Evolutionary conservation across 2,888 invertebrate species (phyloP).

Genomic region (Odontothrips loti): DNA sequence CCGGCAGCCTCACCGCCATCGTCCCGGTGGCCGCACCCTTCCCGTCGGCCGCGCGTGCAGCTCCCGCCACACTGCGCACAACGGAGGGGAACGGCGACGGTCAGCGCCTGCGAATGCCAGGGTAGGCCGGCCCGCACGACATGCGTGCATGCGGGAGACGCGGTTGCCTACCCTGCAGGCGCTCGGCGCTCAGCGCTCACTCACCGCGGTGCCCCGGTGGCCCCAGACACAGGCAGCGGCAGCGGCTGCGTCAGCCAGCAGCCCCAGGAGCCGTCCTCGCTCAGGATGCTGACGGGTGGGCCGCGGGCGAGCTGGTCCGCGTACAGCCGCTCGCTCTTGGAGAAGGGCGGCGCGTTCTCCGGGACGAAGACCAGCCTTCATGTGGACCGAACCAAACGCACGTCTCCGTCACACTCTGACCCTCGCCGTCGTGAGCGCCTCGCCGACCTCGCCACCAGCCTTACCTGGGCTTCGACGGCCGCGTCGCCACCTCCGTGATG

Average conservation of each 20-base stretch:
- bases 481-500: background rate
- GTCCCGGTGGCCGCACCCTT: too few species aligned
- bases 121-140: background rate
- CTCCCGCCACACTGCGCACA: too few species aligned
- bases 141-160: background rate
- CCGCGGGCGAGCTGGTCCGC: background rate
- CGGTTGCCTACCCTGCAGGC: background rate
- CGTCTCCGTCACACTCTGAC: background rate
- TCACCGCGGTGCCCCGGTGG: background rate
- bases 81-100: too few species aligned
- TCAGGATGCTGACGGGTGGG: background rate
- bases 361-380: constrained; percentile 1
- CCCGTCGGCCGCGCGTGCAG: too few species aligned
- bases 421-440: background rate
- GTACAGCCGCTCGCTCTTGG: background rate
- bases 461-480: background rate
- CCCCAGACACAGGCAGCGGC: background rate
- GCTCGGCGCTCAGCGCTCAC: background rate
- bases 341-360: background rate
- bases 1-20: too few species aligned
- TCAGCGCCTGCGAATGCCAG: background rate
- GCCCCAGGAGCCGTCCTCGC: too few species aligned
- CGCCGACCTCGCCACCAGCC: background rate
- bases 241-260: too few species aligned
- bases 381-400: background rate